Evolutionary conservation across 1,140 invertebrate species (phyloP), one percentile per base, ranked within the genome.

Genomic region (Scaptomyza pallida): DNA sequence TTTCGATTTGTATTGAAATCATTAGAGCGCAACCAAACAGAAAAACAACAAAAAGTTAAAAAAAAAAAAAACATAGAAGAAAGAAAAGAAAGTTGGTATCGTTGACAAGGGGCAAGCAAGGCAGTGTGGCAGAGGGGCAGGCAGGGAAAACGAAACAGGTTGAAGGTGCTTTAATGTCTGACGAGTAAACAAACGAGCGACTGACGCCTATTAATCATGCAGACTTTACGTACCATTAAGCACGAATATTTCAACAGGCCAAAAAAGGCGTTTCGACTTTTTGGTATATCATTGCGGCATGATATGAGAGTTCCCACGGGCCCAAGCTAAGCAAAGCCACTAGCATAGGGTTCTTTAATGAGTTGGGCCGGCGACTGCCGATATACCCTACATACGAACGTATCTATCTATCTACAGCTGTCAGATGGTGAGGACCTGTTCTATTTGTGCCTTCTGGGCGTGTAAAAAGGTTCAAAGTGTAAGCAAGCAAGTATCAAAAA

Each of bases 121-220:
- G 45, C 45, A 17, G 8, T 13, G 19, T 45, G 26, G 12, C 17
- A 10, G 47, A 4, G 50, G 48, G 59, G 23, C 9, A 21, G 4
- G 4, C 2, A 21, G 21, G 4, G 21, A 23, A 23, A 26, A 5
- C 5, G 23, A 3, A 26, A 10, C 6, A 12, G 33, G 9, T 35
- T 9, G 8, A 37, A 37, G 33, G 33, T 37, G 73, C 61, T 71
- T 78, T 74, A 88, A 88, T 88, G 81, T 82, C 78, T 81, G 78
- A 78, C 65, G 81, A 81, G 71, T 70, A 68, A 76, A 78, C 51
- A 68, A 67, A 71, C 75, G 59, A 78, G 67, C 82, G 56, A 86
- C 78, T 78, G 82, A 75, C 71, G 82, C 83, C 82, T 88, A 88
- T 88, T 88, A 88, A 88, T 88, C 82, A 88, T 88, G 82, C 82